A percentile compares a stretch with the other conserved stretches of the same genome.
phyloP scores from a whole-genome alignment of 1,140 invertebrate species.

The Heliothis subflexa region DNA sequence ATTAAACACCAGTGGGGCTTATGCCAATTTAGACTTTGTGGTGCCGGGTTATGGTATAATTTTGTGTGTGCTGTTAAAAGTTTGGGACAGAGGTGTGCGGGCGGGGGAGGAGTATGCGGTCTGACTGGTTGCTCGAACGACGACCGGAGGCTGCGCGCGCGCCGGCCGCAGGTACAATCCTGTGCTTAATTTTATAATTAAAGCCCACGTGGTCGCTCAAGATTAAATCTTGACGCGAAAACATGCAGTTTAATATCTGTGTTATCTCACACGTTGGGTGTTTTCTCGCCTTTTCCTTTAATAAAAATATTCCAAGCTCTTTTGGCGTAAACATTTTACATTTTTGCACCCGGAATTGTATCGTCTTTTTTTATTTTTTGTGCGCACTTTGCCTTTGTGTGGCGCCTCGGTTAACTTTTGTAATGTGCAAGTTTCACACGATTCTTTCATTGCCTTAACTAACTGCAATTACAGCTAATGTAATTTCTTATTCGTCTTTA shows the following conservation, averaged over 20 bases:
- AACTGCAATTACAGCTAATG: neutral
- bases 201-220: slow-evolving; percentile 67
- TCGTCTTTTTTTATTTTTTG: slow-evolving; percentile 4
- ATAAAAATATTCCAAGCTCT: slow-evolving; percentile 13
- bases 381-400: neutral
- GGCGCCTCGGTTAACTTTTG: neutral
- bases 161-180: slow-evolving; percentile 71
- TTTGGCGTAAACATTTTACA: slow-evolving; percentile 13
- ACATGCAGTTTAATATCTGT: slow-evolving; percentile 46
- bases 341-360: neutral
- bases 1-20: slow-evolving; percentile 19
- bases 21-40: slow-evolving; percentile 26
- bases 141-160: slow-evolving; percentile 84
- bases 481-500: no score
- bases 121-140: slow-evolving; percentile 83
- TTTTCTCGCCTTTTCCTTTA: slow-evolving; percentile 32
- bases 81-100: slow-evolving; percentile 68
- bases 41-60: slow-evolving; percentile 51
- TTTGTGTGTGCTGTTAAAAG: slow-evolving; percentile 58
- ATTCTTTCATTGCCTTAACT: neutral
- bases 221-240: slow-evolving; percentile 47
- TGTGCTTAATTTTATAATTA: slow-evolving; percentile 64
- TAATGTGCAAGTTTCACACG: neutral
- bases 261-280: slow-evolving; percentile 44
- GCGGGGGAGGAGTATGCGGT: slow-evolving; percentile 73